Conservation (phyloP, 1,140 invertebrate genomes). For the Pissodes strobi region DNA sequence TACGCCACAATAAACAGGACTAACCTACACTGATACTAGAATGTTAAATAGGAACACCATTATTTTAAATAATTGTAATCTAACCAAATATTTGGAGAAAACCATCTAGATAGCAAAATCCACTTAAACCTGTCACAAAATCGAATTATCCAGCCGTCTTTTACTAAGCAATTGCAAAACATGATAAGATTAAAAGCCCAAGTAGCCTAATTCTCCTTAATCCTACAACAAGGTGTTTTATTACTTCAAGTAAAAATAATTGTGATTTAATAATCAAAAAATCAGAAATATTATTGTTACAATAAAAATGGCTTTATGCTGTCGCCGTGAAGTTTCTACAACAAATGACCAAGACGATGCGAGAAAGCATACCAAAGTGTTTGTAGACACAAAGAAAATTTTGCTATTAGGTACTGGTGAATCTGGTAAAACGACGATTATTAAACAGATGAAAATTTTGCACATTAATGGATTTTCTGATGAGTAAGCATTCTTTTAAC, state of each 20-base stretch:
- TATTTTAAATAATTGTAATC: no score
- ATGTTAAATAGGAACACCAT: no score
- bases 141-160: background rate
- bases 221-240: background rate
- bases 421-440: slow-evolving; percentile 77
- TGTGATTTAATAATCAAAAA: background rate
- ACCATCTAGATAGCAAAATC: background rate
- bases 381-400: slow-evolving; percentile 58
- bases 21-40: no score
- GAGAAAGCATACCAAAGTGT: slow-evolving; percentile 39
- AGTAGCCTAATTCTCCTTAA: slow-evolving; percentile 8
- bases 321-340: background rate
- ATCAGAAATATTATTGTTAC: background rate
- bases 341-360: slow-evolving; percentile 18
- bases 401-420: slow-evolving; percentile 70
- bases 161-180: background rate
- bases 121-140: slow-evolving; percentile 3
- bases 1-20: no score
- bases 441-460: slow-evolving; percentile 83
- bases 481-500: slow-evolving; percentile 60
- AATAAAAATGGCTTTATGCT: slow-evolving; percentile 27
- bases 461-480: slow-evolving; percentile 72
- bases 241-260: slow-evolving; percentile 2
- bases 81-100: background rate
- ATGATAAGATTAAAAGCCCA: slow-evolving; percentile 1